Evolutionary conservation across 2,888 invertebrate species (phyloP), one percentile per base, ranked within the genome.

Genomic region (Rhogogaster chlorosoma): DNA sequence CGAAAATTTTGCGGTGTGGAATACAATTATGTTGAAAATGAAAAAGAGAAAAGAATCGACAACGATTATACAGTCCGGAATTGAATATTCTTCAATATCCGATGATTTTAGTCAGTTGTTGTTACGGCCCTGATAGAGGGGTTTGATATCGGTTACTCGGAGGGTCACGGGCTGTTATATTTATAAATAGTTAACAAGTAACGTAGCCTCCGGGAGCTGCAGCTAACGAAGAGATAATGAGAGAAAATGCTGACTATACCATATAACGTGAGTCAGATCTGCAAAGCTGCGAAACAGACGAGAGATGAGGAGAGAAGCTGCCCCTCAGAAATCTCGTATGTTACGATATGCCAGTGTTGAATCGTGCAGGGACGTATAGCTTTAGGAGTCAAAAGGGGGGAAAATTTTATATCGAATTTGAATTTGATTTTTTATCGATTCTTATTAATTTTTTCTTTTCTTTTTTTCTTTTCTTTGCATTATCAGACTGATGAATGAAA

Each of bases 131-230:
- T 73, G 71, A 3, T 3, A 15, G 42, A 18, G 71, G 67, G 71
- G 42, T 73, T 22, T 38, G 42, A 73, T 73, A 73, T 73, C 71
- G 71, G 71, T 73, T 73, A 73, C 42, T 73, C 42, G 7, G 71
- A 42, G 71, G 38, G 71, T 73, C 71, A 73, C 42, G 0, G 38
- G 71, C 22, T 12, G 71, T 18, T 73, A 73, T 71, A 71, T 42
- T 42, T 73, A 73, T 73, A 73, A 73, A 42, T 42, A n/a, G 22
- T n/a, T 73, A 73, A 42, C 22, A 73, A 42, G 38, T 42, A 42
- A 38, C 71, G 42, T 73, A 22, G 71, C 9, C 18, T 42, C 71
- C 22, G 38, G 42, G 71, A 42, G 12, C 36, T 42, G n/a, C n/a
- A n/a, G 38, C 42, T 22, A 73, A 73, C 42, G 3, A 42, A 22